Base-by-base conservation (phyloP, 2,113 vertebrate species). In the Grammomys dolichurus region DNA sequence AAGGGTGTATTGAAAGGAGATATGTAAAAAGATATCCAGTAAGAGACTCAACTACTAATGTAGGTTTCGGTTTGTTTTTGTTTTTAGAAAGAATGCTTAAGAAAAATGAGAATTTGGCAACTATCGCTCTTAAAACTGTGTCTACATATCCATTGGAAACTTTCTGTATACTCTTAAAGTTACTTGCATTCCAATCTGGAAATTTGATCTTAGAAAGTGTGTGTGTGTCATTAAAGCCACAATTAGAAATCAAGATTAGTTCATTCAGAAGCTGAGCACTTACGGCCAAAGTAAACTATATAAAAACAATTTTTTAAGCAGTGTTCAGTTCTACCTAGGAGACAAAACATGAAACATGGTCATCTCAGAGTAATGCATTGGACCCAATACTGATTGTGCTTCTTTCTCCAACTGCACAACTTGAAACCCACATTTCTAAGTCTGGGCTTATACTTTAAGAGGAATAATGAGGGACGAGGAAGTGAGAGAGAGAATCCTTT, bases 1-100 rank as follows among this genome's bases (percentile, higher is more conserved):
- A 67, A 96, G 10, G 76, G 14, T 95, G 31, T 72, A 60, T 82
- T 89, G 60, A 94, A 96, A 97, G 90, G 56, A 88, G 14, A 65
- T 33, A 22, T 88, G 8, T 3, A 87, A 91, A 94, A 70, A 43
- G 58, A 96, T 11, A 94, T 67, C 28, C 86, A 77, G 46, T 2
- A 60, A 36, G 46, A 72, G 19, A 67, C 33, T 11, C 8, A 96
- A 73, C 24, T 93, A 86, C 36, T 89, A 51, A 85, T 85, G 22
- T 88, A 86, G 67, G 31, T 69, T 69, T 69, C 33, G 5, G 4
- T 67, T 28, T 33, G 12, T 5, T 67, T 67, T 31, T 31, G 65
- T 43, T 94, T 95, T 94, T 81, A 43, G 65, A 89, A 92, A 82
- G 56, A 93, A 17, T 31, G 78, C 56, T 94, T 82, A 48, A 28